Conservation (phyloP, 2,888 invertebrate genomes). For the Tortricodes alternella region DNA sequence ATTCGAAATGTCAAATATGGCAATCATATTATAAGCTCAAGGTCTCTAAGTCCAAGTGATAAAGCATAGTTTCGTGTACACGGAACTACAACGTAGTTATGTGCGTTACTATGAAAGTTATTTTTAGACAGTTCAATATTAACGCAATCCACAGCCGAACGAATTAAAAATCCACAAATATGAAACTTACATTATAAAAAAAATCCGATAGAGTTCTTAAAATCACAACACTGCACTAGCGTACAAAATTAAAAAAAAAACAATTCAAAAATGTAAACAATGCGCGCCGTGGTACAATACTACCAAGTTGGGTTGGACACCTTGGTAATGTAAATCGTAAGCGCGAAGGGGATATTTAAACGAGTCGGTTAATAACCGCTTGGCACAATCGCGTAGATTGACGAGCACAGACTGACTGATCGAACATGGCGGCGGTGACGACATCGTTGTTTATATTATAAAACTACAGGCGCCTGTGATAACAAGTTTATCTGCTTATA, state of each 20-base stretch:
- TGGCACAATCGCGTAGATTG: slow-evolving; percentile 10
- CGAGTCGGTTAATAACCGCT: slow-evolving; percentile 36
- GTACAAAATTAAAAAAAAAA: too few species aligned
- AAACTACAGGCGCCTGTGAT: background rate
- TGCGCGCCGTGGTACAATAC: slow-evolving; percentile 28
- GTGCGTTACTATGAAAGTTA: background rate
- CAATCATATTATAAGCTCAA: background rate
- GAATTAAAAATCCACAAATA: background rate
- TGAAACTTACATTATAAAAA: background rate
- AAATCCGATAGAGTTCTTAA: background rate
- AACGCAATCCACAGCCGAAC: background rate
- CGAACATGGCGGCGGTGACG: slow-evolving; percentile 1
- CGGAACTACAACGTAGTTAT: background rate
- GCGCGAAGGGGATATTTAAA: slow-evolving; percentile 19
- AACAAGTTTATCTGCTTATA: background rate
- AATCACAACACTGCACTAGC: background rate
- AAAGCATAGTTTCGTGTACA: background rate
- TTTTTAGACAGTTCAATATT: background rate
- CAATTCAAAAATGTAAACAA: slow-evolving; percentile 7
- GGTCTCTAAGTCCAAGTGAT: background rate
- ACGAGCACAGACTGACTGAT: slow-evolving; percentile 20
- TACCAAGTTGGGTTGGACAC: slow-evolving; percentile 14
- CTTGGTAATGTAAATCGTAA: background rate
- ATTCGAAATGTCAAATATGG: background rate
- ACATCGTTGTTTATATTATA: slow-evolving; percentile 4